Evolutionary conservation across 37 sponge, comb jelly and placozoan genomes (phyloP).

Genomic region (Oopsacas minuta): DNA sequence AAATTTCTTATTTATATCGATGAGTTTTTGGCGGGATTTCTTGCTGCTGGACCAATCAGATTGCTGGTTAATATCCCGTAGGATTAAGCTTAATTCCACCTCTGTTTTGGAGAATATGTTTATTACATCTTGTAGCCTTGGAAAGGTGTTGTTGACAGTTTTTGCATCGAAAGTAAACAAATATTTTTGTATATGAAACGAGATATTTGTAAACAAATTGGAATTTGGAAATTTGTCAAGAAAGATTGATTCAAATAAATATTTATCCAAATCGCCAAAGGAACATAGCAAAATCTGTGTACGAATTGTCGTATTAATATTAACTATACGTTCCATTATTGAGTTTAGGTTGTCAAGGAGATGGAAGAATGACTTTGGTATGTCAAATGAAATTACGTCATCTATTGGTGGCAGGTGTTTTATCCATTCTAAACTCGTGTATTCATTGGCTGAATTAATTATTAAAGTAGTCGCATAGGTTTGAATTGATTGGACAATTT

Average conservation of each 20-base stretch:
- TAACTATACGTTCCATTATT: not conserved
- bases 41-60: not conserved
- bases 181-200: not conserved
- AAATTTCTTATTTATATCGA: conserved; percentile 1
- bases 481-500: not conserved
- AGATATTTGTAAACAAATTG: not conserved
- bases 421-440: not conserved
- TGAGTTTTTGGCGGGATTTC: not conserved
- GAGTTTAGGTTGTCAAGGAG: not conserved
- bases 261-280: not conserved
- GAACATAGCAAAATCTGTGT: not conserved
- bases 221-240: not conserved
- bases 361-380: not conserved
- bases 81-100: not conserved
- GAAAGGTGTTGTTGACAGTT: not conserved
- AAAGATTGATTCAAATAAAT: not conserved
- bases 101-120: not conserved
- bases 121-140: not conserved
- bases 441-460: conserved; percentile 1
- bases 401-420: not conserved
- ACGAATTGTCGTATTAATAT: not conserved
- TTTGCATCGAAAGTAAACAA: not conserved
- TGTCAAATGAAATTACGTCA: not conserved
- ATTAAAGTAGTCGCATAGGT: not conserved
- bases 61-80: not conserved